These are phyloP conservation scores for Oryzias sinensis DNA, from an alignment of 2,797 vertebrate species.

Conservation along the genomic window DNA sequence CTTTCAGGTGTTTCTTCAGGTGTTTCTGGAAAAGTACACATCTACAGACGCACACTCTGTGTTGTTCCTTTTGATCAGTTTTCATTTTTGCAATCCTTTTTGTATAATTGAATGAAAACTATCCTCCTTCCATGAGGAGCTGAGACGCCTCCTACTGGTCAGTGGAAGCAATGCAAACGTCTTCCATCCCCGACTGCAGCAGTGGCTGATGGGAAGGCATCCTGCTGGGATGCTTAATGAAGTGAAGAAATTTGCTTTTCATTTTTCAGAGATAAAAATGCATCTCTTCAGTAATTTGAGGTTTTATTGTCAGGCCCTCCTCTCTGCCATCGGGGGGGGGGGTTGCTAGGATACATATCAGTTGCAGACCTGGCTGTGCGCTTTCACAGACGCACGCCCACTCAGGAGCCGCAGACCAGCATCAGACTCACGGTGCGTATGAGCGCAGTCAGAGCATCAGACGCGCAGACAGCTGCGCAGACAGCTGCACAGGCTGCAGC, in stretches of 20 bases:
- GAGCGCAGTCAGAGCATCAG: conserved; percentile 6
- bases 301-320: conserved; percentile 11
- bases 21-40: too few species aligned
- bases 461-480: not conserved
- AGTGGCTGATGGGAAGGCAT: conserved; percentile 28
- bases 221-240: conserved; percentile 20
- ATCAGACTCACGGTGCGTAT: not conserved
- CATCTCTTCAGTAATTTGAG: conserved; percentile 5
- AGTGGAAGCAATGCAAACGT: conserved; percentile 42
- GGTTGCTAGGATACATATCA: conserved; percentile 63
- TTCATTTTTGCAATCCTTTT: too few species aligned
- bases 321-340: conserved; percentile 31
- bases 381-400: conserved; percentile 48
- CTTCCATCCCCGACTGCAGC: conserved; percentile 32
- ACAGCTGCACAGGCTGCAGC: conserved; percentile 20
- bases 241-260: not conserved
- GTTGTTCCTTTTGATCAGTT: conserved; percentile 11
- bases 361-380: conserved; percentile 46
- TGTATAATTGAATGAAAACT: too few species aligned
- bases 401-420: conserved; percentile 31
- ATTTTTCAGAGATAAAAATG: not conserved
- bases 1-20: too few species aligned
- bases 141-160: conserved; percentile 13
- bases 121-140: conserved; percentile 18
- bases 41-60: too few species aligned